Evolutionary conservation across 2,797 vertebrate genomes (phyloP).

Genomic region (Danio kyathit): DNA sequence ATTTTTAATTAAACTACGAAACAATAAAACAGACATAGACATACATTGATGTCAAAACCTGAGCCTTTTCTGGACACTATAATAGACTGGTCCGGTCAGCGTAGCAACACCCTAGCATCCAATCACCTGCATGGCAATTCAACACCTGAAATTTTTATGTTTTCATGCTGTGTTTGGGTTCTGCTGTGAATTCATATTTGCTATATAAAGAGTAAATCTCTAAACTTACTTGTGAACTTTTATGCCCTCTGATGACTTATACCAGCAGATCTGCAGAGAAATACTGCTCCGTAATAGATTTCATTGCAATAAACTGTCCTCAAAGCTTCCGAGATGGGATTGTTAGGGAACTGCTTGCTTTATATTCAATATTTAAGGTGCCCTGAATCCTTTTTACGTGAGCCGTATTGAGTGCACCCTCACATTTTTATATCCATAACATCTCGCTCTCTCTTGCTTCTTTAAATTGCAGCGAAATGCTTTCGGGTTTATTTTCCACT

Average conservation of each 20-base stretch:
- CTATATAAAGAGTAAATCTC: conserved; percentile 12
- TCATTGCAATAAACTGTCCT: conserved; percentile 36
- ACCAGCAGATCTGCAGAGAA: conserved; percentile 19
- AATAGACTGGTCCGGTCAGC: background rate
- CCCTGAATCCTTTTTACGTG: conserved; percentile 41
- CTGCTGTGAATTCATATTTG: background rate
- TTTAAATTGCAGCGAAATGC: conserved; percentile 41
- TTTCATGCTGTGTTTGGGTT: conserved; percentile 11
- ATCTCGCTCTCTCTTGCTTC: conserved; percentile 20
- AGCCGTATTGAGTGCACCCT: conserved; percentile 39
- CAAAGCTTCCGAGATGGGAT: conserved; percentile 31
- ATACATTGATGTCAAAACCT: background rate
- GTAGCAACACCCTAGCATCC: background rate
- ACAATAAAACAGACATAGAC: no score
- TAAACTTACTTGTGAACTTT: conserved; percentile 6
- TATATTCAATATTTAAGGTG: conserved; percentile 46
- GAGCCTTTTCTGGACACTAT: background rate
- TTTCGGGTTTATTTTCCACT: conserved; percentile 48
- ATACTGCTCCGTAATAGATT: conserved; percentile 24
- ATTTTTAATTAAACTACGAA: no score
- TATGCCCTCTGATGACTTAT: conserved; percentile 13
- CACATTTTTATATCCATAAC: conserved; percentile 34
- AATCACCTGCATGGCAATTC: background rate
- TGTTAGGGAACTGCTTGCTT: conserved; percentile 28
- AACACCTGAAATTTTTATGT: background rate